Base-by-base conservation (phyloP, 2,888 invertebrate species). In the Habroteleia sp. region DNA sequence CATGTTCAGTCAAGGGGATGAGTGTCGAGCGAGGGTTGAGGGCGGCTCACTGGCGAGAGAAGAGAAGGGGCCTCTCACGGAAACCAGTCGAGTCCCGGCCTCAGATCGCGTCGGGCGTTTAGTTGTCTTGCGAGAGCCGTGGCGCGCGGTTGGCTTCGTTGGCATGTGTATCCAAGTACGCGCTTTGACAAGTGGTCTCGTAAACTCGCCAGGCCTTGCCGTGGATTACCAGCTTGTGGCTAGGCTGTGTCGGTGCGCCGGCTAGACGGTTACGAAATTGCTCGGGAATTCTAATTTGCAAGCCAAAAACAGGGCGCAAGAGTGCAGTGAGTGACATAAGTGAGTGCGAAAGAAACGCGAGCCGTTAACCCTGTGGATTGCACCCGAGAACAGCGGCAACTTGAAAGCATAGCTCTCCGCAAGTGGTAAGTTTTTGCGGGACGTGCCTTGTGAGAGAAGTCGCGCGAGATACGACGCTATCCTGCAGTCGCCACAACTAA, bases 61-160 rank as follows among this genome's bases (percentile, higher is more conserved):
- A 77, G 68, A 42, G 81, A 78, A 81, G 79, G 81, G 82, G 50
- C 80, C 79, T 73, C 77, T 76, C 72, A 79, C 79, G 80, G 81
- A 82, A 83, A 82, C 81, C 84, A 87, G 87, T 87, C 85, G 86
- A 80, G 82, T 81, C 81, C 83, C 83, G 85, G 86, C 84, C 83
- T 83, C 82, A 83, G 85, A 81, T 83, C 84, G 84, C 75, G 84
- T 81, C 80, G 85, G 84, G 84, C 79, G 82, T 84, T 87, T 81
- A 87, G 86, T 87, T 82, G 74, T 80, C 82, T 82, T 82, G 85
- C 86, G 82, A 83, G 80, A 80, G 85, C 84, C 87, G 86, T 84
- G 72, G 69, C 81, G 85, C 74, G 79, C 84, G 86, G 85, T 83
- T 75, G 76, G 76, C 65, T 63, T 63, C 69, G 68, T 66, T 74